Conservation (phyloP, 2,888 invertebrate species). For the Chrysomela aeneicollis region DNA sequence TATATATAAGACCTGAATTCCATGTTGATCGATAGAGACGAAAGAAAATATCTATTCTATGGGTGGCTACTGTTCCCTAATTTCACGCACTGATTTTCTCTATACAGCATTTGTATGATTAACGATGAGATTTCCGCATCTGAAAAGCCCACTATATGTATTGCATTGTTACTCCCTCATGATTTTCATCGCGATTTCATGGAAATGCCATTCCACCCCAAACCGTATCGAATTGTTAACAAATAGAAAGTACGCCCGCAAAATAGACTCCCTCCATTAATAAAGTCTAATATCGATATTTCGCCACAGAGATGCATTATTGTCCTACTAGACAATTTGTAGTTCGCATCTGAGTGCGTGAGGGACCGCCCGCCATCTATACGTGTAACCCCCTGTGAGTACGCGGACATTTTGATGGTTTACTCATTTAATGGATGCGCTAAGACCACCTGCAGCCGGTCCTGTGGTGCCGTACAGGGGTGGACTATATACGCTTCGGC, state of each 20-base stretch:
- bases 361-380: slow-evolving; percentile 49
- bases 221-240: neutral
- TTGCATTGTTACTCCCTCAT: slow-evolving; percentile 1
- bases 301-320: slow-evolving; percentile 21
- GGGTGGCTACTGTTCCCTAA: neutral
- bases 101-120: neutral
- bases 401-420: slow-evolving; percentile 49
- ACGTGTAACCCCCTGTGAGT: slow-evolving; percentile 36
- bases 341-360: slow-evolving; percentile 31
- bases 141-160: neutral
- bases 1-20: too few relatives aligned
- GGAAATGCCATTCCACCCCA: neutral
- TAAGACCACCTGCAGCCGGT: slow-evolving; percentile 29
- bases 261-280: slow-evolving; percentile 1
- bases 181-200: slow-evolving; percentile 3
- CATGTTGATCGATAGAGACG: too few relatives aligned
- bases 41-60: too few relatives aligned
- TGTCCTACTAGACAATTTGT: slow-evolving; percentile 36
- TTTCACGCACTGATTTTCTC: neutral
- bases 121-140: slow-evolving; percentile 3
- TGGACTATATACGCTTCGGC: neutral
- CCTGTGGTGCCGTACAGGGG: slow-evolving; percentile 6
- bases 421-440: slow-evolving; percentile 55
- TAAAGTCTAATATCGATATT: neutral
- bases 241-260: slow-evolving; percentile 2